These are phyloP conservation scores for Hedychridium roseum DNA, from an alignment of 2,888 invertebrate species.

Conservation along the genomic window DNA sequence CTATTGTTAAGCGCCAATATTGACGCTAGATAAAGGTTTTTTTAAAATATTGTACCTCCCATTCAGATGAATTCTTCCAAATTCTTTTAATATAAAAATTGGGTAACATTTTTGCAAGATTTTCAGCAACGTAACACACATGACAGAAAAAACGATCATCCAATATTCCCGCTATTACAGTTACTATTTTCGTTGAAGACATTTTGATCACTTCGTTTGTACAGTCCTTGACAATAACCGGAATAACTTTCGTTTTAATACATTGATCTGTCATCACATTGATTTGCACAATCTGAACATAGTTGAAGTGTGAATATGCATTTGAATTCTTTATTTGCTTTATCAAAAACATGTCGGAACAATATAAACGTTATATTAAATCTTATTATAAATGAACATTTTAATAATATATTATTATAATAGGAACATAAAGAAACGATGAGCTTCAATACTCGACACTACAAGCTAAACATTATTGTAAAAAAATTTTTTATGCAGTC, in stretches of 20 bases:
- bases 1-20: slow-evolving; percentile 2
- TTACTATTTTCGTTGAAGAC: slow-evolving; percentile 16
- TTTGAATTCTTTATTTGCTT: neutral
- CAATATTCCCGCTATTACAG: slow-evolving; percentile 67
- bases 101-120: slow-evolving; percentile 67
- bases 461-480: too few relatives aligned
- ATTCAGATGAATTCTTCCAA: slow-evolving; percentile 65
- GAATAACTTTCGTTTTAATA: neutral
- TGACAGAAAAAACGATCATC: slow-evolving; percentile 67
- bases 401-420: too few relatives aligned
- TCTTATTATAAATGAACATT: too few relatives aligned
- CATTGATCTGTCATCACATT: neutral
- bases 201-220: slow-evolving; percentile 5
- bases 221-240: neutral
- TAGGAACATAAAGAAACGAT: too few relatives aligned
- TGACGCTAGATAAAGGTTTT: neutral
- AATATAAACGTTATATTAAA: too few relatives aligned
- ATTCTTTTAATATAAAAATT: slow-evolving; percentile 67
- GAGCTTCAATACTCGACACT: too few relatives aligned
- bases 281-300: neutral
- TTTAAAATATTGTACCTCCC: slow-evolving; percentile 62
- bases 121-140: slow-evolving; percentile 67
- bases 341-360: too few relatives aligned
- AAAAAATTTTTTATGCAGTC: too few relatives aligned
- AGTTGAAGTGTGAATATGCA: neutral